phyloP scores from a whole-genome alignment of 2,888 invertebrate genomes.

The Campoletis raptor region DNA sequence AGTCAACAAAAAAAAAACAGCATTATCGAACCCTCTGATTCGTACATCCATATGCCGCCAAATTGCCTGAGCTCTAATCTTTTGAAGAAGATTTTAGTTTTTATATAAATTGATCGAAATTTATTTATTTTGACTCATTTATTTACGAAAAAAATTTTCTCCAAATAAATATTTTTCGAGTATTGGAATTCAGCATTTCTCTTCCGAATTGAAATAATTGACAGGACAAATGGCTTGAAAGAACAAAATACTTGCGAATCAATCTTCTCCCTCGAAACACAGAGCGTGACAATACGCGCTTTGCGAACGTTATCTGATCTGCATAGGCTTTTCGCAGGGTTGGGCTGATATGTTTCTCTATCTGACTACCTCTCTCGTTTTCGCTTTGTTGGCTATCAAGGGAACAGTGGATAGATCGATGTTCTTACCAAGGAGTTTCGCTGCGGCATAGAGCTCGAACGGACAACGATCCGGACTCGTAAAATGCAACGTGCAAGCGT shows the following conservation, averaged over 20 bases:
- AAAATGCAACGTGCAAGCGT: conserved; percentile 59
- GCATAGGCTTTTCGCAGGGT: conserved; percentile 60
- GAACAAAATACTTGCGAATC: conserved; percentile 53
- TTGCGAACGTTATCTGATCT: conserved; percentile 65
- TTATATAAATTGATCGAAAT: neutral
- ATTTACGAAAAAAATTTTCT: neutral
- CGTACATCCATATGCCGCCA: neutral
- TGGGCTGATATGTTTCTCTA: conserved; percentile 51
- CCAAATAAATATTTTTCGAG: neutral
- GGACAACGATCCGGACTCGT: conserved; percentile 67
- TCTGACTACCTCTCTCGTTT: conserved; percentile 33
- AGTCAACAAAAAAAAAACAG: neutral
- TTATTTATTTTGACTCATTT: neutral
- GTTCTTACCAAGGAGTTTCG: conserved; percentile 50
- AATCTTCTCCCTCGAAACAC: conserved; percentile 57
- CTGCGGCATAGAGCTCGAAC: conserved; percentile 51
- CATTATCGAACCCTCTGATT: neutral
- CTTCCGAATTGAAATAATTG: conserved; percentile 1
- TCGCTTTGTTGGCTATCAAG: conserved; percentile 49
- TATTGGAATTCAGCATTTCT: neutral
- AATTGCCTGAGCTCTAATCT: neutral
- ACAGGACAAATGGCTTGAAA: conserved; percentile 33
- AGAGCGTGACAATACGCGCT: conserved; percentile 63
- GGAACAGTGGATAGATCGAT: conserved; percentile 65
- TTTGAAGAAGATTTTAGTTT: neutral